These are phyloP conservation scores for Gopherus evgoodei DNA, from an alignment of 2,113 vertebrate species.

Conservation along the genomic window DNA sequence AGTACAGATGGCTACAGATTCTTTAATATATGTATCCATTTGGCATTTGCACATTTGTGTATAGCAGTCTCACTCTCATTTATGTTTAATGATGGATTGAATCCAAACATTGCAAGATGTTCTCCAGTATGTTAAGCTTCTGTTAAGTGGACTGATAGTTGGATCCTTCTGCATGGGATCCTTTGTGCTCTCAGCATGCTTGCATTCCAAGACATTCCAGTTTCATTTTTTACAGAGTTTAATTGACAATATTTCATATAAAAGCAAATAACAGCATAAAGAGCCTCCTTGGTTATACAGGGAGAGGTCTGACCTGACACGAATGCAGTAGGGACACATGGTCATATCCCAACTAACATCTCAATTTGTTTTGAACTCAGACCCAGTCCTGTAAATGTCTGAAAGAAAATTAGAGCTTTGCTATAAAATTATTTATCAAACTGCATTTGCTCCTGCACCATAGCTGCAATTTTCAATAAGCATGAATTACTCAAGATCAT, in stretches of 20 bases:
- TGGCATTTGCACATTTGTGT: slow-evolving; percentile 76
- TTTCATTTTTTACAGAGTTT: slow-evolving; percentile 28
- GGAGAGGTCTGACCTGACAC: background rate
- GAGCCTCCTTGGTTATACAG: background rate
- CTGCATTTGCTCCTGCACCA: background rate
- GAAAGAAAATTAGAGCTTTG: background rate
- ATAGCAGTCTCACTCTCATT: slow-evolving; percentile 74
- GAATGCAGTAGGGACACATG: background rate
- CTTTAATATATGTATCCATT: slow-evolving; percentile 76
- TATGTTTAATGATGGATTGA: slow-evolving; percentile 79
- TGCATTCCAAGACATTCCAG: slow-evolving; percentile 18
- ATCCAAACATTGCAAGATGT: slow-evolving; percentile 83
- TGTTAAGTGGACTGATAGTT: slow-evolving; percentile 65
- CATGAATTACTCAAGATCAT: background rate
- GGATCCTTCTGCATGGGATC: slow-evolving; percentile 24
- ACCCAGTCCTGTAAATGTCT: background rate
- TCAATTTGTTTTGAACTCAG: background rate
- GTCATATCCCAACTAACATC: background rate
- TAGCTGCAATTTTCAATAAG: background rate
- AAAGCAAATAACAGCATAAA: background rate
- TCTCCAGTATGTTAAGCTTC: slow-evolving; percentile 75
- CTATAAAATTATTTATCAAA: background rate
- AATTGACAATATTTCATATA: background rate
- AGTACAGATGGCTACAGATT: slow-evolving; percentile 80
- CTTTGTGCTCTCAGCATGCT: background rate